These are phyloP conservation scores for Propsilocerus akamusi DNA, from an alignment of 1,140 invertebrate species.

Conservation along the genomic window DNA sequence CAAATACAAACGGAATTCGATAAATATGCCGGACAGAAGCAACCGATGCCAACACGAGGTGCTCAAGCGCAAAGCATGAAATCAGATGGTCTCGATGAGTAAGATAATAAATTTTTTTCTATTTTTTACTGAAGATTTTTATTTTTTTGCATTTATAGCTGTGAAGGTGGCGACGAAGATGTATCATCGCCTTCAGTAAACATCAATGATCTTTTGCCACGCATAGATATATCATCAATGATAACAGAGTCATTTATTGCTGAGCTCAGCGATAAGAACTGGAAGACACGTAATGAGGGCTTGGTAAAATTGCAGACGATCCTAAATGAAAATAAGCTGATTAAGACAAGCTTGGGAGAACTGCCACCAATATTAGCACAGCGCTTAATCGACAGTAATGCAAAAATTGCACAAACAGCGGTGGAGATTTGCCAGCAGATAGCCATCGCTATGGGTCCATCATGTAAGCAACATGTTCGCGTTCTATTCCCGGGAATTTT, in stretches of 20 bases:
- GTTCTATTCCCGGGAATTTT: constrained; percentile 70
- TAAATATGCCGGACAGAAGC: constrained; percentile 50
- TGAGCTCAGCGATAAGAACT: constrained; percentile 83
- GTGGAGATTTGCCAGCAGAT: constrained; percentile 64
- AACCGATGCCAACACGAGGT: constrained; percentile 51
- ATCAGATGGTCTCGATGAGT: constrained; percentile 5
- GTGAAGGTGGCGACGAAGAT: constrained; percentile 26
- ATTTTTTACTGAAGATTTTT: constrained; percentile 23
- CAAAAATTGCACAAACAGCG: constrained; percentile 68
- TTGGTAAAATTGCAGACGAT: constrained; percentile 26
- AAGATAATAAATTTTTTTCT: not conserved
- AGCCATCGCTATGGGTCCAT: constrained; percentile 59
- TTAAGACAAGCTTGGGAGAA: constrained; percentile 66
- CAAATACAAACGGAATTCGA: constrained; percentile 78
- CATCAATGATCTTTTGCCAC: constrained; percentile 46
- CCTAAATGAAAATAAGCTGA: constrained; percentile 54
- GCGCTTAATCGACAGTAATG: constrained; percentile 74
- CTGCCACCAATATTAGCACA: constrained; percentile 56
- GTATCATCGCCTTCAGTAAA: constrained; percentile 27
- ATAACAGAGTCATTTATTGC: constrained; percentile 64
- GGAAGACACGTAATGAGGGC: constrained; percentile 52
- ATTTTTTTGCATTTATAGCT: constrained; percentile 32
- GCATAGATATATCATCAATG: constrained; percentile 68
- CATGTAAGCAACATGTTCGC: constrained; percentile 59
- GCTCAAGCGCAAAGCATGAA: constrained; percentile 12